Base-by-base conservation (phyloP, 2,888 invertebrate genomes). In the Crioceris asparagi region DNA sequence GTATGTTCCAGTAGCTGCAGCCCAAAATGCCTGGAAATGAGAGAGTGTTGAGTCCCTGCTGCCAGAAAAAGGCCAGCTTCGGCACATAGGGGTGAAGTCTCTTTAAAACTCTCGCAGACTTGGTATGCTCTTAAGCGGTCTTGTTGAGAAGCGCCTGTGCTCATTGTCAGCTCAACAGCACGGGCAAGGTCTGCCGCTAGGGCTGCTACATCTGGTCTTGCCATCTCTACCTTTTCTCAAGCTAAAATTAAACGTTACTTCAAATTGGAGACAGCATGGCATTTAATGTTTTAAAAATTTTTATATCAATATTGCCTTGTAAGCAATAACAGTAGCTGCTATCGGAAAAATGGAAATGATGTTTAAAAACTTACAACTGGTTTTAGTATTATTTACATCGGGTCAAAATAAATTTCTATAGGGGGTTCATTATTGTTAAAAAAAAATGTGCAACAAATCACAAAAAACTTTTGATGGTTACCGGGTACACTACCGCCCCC, bases 1-100 rank as follows among this genome's bases (percentile, higher is more conserved):
- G 85, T 86, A 56, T 93, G 84, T 60, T 94, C 93, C 75, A 96
- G 83, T 1, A 94, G 66, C 54, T 93, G 92, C 1, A 94, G 68
- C 0, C 93, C 94, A 67, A 92, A 91, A 60, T 92, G 92, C 38
- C 88, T 77, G 0, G 87, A 82, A 38, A 85, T 76, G 23, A 83
- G 75, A 6, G 83, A 81, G 55, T 80, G 78, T 44, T 83, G 78
- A 17, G 70, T 72, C 29, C 77, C 78, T 48, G 81, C 80, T 29
- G 87, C 83, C 47, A 93, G 62, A 47, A 78, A 75, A 2, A 91
- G 66, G 1, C 92, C 92, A 48, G 84, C 88, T 59, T 87, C 85
- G 4, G 88, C 85, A 67, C 91, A 90, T 46, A 84, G 67, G 7
- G 88, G 87, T 0, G 91, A 91, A 19, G 79, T 82, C 55, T 86